phyloP scores from a whole-genome alignment of 2,888 invertebrate species.

The Plemyria rubiginata region DNA sequence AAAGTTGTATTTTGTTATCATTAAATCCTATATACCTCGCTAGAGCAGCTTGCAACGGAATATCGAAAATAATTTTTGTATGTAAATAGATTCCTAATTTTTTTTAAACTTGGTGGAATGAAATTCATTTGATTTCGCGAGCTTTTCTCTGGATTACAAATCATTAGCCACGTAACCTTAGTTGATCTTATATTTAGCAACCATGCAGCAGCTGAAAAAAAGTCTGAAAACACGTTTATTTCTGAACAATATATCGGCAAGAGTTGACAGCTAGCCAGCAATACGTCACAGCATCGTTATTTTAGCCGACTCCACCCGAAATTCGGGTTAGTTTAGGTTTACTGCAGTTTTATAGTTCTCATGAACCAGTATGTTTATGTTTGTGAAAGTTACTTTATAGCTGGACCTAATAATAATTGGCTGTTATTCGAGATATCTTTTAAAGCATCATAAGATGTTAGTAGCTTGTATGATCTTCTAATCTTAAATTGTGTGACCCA shows the following conservation, averaged over 20 bases:
- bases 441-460: background rate
- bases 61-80: too few species aligned
- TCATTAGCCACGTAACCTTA: conserved; percentile 17
- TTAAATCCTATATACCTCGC: too few species aligned
- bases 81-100: too few species aligned
- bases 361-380: conserved; percentile 41
- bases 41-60: too few species aligned
- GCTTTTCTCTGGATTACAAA: background rate
- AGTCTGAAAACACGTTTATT: conserved; percentile 63
- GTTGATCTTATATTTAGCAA: conserved; percentile 39
- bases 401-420: conserved; percentile 20
- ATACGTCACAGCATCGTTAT: conserved; percentile 62
- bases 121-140: conserved; percentile 1
- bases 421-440: background rate
- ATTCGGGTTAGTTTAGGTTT: conserved; percentile 49
- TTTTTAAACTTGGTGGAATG: background rate
- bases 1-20: too few species aligned
- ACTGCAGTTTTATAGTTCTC: conserved; percentile 51
- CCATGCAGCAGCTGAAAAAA: conserved; percentile 55
- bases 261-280: conserved; percentile 71
- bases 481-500: too few species aligned
- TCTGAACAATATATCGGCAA: conserved; percentile 66
- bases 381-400: conserved; percentile 38
- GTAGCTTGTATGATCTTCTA: background rate
- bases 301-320: conserved; percentile 55